These are phyloP conservation scores for Pegoplata infirma DNA, from an alignment of 2,888 invertebrate genomes.

Conservation along the genomic window DNA sequence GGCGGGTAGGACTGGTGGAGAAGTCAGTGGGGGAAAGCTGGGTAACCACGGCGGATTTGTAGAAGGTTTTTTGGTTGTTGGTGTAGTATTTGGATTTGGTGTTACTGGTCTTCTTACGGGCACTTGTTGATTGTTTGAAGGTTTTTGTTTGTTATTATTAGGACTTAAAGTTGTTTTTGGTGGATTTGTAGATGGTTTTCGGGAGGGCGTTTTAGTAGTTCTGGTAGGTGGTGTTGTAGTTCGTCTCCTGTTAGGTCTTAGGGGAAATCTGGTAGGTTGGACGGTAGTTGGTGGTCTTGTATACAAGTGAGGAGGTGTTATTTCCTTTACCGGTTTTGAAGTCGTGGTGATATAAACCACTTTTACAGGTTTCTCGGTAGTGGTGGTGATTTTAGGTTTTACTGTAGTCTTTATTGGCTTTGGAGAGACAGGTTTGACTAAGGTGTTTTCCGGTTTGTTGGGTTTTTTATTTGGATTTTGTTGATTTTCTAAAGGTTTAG, in stretches of 20 bases:
- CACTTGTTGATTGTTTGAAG: neutral
- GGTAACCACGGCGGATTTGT: constrained; percentile 16
- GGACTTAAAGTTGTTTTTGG: too few species aligned
- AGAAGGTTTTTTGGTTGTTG: neutral
- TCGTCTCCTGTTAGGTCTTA: too few species aligned
- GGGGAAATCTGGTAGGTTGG: too few species aligned
- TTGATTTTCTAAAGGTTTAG: too few species aligned
- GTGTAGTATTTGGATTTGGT: neutral
- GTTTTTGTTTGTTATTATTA: neutral
- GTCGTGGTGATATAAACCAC: neutral
- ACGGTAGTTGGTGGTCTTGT: neutral
- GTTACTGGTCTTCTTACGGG: neutral
- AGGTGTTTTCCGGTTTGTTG: neutral
- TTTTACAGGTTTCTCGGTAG: neutral
- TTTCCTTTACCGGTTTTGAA: neutral
- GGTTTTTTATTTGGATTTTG: neutral
- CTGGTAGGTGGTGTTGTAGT: too few species aligned
- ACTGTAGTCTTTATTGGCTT: neutral
- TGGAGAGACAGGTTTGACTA: too few species aligned
- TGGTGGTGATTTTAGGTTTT: neutral
- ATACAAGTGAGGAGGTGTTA: neutral
- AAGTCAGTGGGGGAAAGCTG: constrained; percentile 8
- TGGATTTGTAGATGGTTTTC: neutral
- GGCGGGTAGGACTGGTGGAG: neutral
- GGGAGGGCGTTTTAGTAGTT: too few species aligned